Base-by-base conservation (phyloP, 2,113 vertebrate genomes). In the Nettapus auritus region DNA sequence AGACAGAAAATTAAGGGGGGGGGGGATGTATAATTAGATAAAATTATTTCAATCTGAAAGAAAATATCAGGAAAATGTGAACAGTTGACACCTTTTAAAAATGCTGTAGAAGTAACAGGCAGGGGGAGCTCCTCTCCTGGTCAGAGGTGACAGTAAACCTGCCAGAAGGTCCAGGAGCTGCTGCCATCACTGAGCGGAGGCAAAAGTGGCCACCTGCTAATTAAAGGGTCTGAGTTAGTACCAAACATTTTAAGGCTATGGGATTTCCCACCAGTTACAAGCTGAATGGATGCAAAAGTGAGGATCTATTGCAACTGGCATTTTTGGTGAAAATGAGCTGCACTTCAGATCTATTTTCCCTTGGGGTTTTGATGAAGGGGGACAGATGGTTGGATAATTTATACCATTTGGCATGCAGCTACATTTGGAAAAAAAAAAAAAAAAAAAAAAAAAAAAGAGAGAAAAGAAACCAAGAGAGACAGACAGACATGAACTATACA, bases 321-420 rank as follows among this genome's bases (percentile, higher is more conserved):
- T 93, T 95, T 96, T 96, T 96, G 93, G 95, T 57, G 67, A 94
- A 97, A 95, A 95, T 44, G 86, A 96, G 86, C 92, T 90, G 82
- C 67, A 67, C 90, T 95, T 96, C 88, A 92, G 77, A 92, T 97
- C 93, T 92, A 92, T 96, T 97, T 96, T 92, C 96, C 93, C 94
- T 90, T 36, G 59, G 93, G 94, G 84, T 62, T 93, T 94, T 92
- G 93, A 96, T 94, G 95, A 96, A 93, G 66, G 74, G 81, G 96
- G 96, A 96, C 96, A 97, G 96, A 97, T 97, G 96, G 96, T 89
- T 93, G 83, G 94, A 95, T 96, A 97, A 97, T 97, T 96, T 97
- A 97, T 97, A 97, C 96, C 96, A 95, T 93, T 97, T 97, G 96
- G 96, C 96, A 96, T 89, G 92, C 33, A 4, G 90, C 88, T 94